Evolutionary conservation across 2,113 vertebrate genomes (phyloP).

Genomic region (Bubo bubo): DNA sequence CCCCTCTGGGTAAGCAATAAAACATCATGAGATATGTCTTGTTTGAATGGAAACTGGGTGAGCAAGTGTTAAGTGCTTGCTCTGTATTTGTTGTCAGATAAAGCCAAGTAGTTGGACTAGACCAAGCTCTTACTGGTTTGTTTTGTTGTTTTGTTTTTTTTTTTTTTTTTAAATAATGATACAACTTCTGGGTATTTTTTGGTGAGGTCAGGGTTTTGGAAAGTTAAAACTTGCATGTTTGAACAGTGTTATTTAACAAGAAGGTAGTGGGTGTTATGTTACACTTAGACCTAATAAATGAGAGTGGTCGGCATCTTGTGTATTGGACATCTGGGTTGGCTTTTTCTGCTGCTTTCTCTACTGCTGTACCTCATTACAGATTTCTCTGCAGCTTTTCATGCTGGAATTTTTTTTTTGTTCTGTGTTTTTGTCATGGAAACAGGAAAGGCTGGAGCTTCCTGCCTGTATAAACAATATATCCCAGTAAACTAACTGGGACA

Average conservation of each 20-base stretch:
- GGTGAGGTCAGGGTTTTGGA: background rate
- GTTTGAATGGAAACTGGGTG: background rate
- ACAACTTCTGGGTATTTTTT: background rate
- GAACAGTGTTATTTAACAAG: background rate
- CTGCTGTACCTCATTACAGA: background rate
- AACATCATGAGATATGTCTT: background rate
- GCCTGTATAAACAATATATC: constrained; percentile 42
- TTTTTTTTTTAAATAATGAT: background rate
- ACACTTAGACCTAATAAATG: background rate
- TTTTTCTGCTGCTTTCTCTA: background rate
- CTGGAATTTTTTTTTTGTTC: background rate
- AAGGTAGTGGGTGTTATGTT: rapidly evolving
- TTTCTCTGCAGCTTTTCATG: background rate
- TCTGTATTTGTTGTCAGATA: background rate
- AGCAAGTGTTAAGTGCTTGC: background rate
- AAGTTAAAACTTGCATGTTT: background rate
- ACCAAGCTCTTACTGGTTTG: background rate
- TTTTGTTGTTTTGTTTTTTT: background rate
- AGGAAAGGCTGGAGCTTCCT: constrained; percentile 76
- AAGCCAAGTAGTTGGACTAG: background rate
- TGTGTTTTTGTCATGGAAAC: constrained; percentile 50
- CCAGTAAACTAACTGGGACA: constrained; percentile 9
- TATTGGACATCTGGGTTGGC: background rate
- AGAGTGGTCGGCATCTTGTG: background rate
- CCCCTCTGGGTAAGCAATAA: background rate